Evolutionary conservation across 2,113 vertebrate species (phyloP).

Genomic region (Neomonachus schauinslandi): DNA sequence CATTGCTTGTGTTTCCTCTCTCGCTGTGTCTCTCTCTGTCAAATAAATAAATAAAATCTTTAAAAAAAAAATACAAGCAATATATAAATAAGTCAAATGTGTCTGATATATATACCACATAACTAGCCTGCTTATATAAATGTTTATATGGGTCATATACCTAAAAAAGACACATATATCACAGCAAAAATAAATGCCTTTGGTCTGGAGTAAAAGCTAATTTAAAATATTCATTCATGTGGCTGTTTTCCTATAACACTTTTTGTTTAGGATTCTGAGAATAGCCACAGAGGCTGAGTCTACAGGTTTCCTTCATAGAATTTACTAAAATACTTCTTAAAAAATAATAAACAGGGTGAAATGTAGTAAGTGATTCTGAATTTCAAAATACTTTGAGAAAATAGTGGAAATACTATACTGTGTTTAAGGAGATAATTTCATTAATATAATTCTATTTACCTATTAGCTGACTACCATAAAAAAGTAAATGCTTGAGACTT

Average conservation of each 20-base stretch:
- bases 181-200: neutral
- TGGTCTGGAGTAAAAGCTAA: neutral
- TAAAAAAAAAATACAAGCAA: neutral
- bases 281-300: neutral
- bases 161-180: neutral
- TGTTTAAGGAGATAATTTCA: neutral
- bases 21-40: too few species aligned
- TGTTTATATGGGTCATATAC: neutral
- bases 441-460: neutral
- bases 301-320: neutral
- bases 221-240: slow-evolving; percentile 18
- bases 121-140: neutral
- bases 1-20: too few species aligned
- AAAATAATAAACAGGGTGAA: neutral
- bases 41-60: too few species aligned
- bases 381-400: neutral
- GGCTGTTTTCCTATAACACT: neutral
- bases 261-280: slow-evolving; percentile 4
- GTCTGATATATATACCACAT: neutral
- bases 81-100: neutral
- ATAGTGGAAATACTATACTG: neutral
- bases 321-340: neutral
- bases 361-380: neutral
- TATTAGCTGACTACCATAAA: neutral
- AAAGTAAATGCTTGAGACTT: neutral